Evolutionary conservation across 2,888 invertebrate species (phyloP), one percentile per base, ranked within the genome.

Genomic region (Pimpla rufipes): DNA sequence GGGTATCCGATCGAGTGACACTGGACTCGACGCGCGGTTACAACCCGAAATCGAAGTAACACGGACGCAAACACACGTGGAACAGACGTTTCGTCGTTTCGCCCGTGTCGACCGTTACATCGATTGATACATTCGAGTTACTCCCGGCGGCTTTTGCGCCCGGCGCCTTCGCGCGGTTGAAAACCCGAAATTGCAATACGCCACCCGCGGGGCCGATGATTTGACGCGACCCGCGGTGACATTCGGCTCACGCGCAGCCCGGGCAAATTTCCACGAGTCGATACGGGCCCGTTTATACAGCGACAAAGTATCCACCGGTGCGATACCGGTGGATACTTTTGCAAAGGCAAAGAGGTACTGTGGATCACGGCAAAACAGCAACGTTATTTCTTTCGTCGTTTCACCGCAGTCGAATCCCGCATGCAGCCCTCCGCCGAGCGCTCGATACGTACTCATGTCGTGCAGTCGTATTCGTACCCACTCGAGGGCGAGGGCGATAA

Each of bases 101-200:
- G 50, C 45, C 35, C n/a, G 7, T 37, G 40, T 71, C 79, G 68
- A 85, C 83, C 79, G 77, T 85, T 83, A 74, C 82, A 50, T 66
- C 78, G 84, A 50, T 85, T 81, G 85, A 85, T 85, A 81, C 83
- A 87, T 86, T 79, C 71, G 80, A 74, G 80, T 87, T 84, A 79
- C 76, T 29, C 45, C 67, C 35, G 29, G 13, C 55, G 45, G 10
- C 62, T 16, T 35, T 29, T 29, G 29, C 5, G 29, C 37, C 16
- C 16, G 62, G 62, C 3, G 16, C 10, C 2, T 62, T 66, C 67
- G 67, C 50, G 66, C 50, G 8, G 66, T 50, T 13, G 71, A 66
- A 71, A 71, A 57, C 64, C 76, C 23, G 71, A 40, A 50, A 76
- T 79, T 76, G 83, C 47, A 50, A 47, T 62, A 59, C 47, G 16